Evolutionary conservation across 2,113 vertebrate species (phyloP), one percentile per base, ranked within the genome.

Genomic region (Heterotis niloticus): DNA sequence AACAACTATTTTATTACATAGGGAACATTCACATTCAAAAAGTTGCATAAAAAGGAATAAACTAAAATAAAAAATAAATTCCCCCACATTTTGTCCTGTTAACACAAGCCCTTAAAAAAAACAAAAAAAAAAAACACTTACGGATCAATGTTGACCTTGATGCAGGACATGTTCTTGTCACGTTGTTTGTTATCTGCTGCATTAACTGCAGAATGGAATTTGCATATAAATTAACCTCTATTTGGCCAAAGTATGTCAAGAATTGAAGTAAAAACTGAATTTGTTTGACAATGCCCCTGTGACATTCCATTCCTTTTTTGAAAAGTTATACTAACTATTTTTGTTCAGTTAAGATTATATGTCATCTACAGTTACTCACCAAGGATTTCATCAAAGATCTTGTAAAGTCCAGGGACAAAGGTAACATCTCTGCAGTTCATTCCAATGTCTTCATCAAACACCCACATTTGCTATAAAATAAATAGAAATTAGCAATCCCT

Each of bases 331-430:
- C 71, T 17, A 10, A 28, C 29, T 5, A 7, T 44, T 4, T 44
- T 44, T 44, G 3, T 44, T 2, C 7, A 44, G 3, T 44, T 44
- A 44, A 44, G 34, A 2, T 44, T 44, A 44, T 4, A 60, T 7
- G 29, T 51, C n/a, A 64, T 14, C 56, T 0, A n/a, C n/a, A 1
- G 52, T 59, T 64, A 88, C 96, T 91, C 84, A 99, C 98, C 98
- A 78, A 99, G 92, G 84, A 99, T 99, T 89, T 99, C 98, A 83
- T 99, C 98, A 80, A 98, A 99, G 85, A 99, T 99, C 91, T 99
- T 99, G 91, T 99, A 99, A 75, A 99, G 93, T 65, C 98, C 98
- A 28, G 98, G 98, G 78, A 99, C 98, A 85, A 94, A 99, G 0
- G 93, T 96, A 80, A 99, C 91, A 29, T 98, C 95, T 74, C 98